Conservation (phyloP, 2,888 invertebrate genomes). For the Drosophila silvestris region DNA sequence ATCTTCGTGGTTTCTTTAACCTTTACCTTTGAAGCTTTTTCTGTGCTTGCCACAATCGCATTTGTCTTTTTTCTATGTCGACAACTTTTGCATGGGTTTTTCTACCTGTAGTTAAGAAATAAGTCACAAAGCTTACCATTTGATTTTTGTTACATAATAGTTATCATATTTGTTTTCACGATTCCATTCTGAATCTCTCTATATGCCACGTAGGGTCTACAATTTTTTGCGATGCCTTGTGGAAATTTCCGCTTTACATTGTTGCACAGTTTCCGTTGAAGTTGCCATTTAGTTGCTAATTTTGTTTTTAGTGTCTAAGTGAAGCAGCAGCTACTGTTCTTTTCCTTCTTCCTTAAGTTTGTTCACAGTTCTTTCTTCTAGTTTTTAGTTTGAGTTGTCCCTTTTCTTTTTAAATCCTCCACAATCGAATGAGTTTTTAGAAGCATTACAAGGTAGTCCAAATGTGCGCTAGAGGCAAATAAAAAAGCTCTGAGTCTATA, state of each 20-base stretch:
- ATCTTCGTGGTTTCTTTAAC: neutral
- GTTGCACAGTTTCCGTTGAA: slow-evolving; percentile 38
- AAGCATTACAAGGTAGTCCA: neutral
- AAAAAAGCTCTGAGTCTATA: neutral
- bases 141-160: slow-evolving; percentile 5
- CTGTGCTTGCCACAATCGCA: slow-evolving; percentile 7
- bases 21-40: slow-evolving; percentile 8
- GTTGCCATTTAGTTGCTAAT: slow-evolving; percentile 36
- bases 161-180: slow-evolving; percentile 23
- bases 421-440: neutral
- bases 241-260: slow-evolving; percentile 31
- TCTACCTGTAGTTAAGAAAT: slow-evolving; percentile 1
- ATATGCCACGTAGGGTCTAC: neutral
- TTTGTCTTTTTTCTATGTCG: slow-evolving; percentile 5
- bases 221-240: slow-evolving; percentile 2
- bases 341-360: slow-evolving; percentile 10
- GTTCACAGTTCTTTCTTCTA: neutral
- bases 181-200: slow-evolving; percentile 1
- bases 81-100: slow-evolving; percentile 14
- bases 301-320: slow-evolving; percentile 19
- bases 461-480: no score
- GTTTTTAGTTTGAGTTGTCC: slow-evolving; percentile 20
- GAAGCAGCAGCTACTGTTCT: slow-evolving; percentile 29
- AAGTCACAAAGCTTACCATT: slow-evolving; percentile 12
- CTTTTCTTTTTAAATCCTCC: neutral